Evolutionary conservation across 2,888 invertebrate genomes (phyloP).

Genomic region (Chydorus sphaericus): DNA sequence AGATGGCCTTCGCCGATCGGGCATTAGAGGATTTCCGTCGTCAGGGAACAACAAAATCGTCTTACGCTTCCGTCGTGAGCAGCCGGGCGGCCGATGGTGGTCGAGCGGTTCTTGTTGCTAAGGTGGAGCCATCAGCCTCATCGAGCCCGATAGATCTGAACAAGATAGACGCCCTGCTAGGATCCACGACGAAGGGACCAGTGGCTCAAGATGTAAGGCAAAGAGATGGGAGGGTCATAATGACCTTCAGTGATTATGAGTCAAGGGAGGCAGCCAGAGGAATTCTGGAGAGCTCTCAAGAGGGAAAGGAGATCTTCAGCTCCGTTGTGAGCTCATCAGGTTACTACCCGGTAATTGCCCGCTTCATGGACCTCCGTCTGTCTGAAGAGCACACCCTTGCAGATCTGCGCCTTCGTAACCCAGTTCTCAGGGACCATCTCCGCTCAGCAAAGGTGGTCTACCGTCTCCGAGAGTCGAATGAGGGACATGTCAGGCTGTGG

Average conservation of each 20-base stretch:
- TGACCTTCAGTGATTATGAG: background rate
- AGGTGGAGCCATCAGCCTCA: too few relatives aligned
- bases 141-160: background rate
- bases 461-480: background rate
- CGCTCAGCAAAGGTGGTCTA: background rate
- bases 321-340: background rate
- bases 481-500: background rate
- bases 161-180: background rate
- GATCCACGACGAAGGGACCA: background rate
- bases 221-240: background rate
- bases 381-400: background rate
- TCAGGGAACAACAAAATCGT: too few relatives aligned
- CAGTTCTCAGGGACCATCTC: background rate
- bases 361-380: background rate
- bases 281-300: background rate
- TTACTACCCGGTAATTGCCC: background rate
- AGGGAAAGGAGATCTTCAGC: background rate
- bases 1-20: too few relatives aligned
- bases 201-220: background rate
- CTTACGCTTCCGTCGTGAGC: too few relatives aligned
- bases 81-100: too few relatives aligned
- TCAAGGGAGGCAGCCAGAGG: background rate
- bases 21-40: too few relatives aligned
- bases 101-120: too few relatives aligned
- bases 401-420: background rate